Evolutionary conservation across 23 tunicate genomes (phyloP).

Genomic region (Phallusia fumigata): DNA sequence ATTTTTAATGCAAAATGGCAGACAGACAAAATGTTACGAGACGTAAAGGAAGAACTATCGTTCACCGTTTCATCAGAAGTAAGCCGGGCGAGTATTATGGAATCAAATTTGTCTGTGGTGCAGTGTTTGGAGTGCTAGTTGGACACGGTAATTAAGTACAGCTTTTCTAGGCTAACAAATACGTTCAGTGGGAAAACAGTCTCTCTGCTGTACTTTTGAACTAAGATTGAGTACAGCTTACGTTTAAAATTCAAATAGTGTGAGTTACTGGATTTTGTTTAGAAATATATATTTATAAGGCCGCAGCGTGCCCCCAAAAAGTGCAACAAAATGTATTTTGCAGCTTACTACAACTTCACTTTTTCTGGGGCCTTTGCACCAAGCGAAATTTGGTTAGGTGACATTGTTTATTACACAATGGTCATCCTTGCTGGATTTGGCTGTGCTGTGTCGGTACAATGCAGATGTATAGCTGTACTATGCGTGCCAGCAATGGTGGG

Average conservation of each 20-base stretch:
- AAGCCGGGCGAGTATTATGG: neutral
- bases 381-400: conserved; percentile 25
- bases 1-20: neutral
- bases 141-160: conserved; percentile 25
- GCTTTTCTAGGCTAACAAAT: neutral
- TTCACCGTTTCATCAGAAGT: neutral
- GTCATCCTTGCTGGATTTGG: conserved; percentile 34
- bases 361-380: conserved; percentile 59
- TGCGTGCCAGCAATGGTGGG: conserved; percentile 78
- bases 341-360: conserved; percentile 56
- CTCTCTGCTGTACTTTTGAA: too few species aligned
- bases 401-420: conserved; percentile 33
- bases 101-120: conserved; percentile 31
- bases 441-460: conserved; percentile 65
- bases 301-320: too few species aligned
- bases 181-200: too few species aligned
- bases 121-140: conserved; percentile 28
- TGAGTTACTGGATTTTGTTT: too few species aligned
- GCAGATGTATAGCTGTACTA: conserved; percentile 70
- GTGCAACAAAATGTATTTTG: neutral
- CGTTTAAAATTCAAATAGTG: too few species aligned
- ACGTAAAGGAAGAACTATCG: neutral
- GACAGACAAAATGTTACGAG: too few species aligned
- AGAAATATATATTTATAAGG: too few species aligned
- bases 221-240: neutral